Percentiles rank a stretch among this genome's conserved stretches.
Evolutionary conservation across 1,140 invertebrate species (phyloP).

Genomic region (Papilio polytes): DNA sequence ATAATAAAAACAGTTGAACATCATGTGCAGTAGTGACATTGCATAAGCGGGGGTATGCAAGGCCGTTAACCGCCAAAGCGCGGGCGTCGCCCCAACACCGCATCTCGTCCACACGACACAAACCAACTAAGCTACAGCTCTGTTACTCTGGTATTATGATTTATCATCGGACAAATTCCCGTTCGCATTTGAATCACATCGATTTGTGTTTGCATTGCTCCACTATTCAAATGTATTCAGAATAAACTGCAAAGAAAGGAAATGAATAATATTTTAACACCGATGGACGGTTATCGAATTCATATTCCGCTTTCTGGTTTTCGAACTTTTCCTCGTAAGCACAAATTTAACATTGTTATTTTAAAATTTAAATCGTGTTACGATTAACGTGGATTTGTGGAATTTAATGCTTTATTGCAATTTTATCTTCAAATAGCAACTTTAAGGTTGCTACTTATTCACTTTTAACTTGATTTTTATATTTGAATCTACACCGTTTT

Average conservation of each 20-base stretch:
- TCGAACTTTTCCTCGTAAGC: conserved; percentile 6
- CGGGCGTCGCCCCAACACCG: conserved; percentile 42
- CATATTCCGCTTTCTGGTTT: conserved; percentile 31
- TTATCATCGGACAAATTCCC: conserved; percentile 52
- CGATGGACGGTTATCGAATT: conserved; percentile 45
- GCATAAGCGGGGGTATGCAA: conserved; percentile 26
- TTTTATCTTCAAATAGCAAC: not conserved
- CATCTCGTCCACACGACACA: conserved; percentile 41
- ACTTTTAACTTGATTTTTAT: no score
- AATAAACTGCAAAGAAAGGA: conserved; percentile 37
- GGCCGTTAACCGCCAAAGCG: conserved; percentile 35
- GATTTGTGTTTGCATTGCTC: conserved; percentile 53
- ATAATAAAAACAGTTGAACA: not conserved
- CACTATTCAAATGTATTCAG: conserved; percentile 42
- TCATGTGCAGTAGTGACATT: conserved; percentile 24
- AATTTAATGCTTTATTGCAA: not conserved
- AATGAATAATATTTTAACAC: conserved; percentile 46
- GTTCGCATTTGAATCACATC: conserved; percentile 48
- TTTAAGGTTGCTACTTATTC: not conserved
- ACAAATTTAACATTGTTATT: conserved; percentile 1
- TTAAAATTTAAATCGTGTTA: not conserved
- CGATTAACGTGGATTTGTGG: conserved; percentile 3
- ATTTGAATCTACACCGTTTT: not conserved
- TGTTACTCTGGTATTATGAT: conserved; percentile 36
- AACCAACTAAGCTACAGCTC: conserved; percentile 36